Evolutionary conservation across 2,113 vertebrate species (phyloP), one percentile per base, ranked within the genome.

Genomic region (Phalacrocorax brasilianus): DNA sequence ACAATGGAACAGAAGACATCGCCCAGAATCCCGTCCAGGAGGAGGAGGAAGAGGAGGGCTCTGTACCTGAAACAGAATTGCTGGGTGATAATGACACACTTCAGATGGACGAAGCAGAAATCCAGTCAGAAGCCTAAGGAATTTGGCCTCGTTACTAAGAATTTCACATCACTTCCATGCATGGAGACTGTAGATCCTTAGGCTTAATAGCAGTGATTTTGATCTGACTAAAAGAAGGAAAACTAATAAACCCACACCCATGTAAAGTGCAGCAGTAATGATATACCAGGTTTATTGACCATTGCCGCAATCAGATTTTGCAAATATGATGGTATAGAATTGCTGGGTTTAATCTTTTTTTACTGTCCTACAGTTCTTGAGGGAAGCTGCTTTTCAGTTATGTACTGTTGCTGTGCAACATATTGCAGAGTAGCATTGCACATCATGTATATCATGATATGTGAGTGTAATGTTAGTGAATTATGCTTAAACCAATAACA

Each of bases 51-150:
- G 98, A 98, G 58, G 98, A 98, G 9, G 96, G 97, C 63, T 98
- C 98, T 14, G 99, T 99, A 82, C 99, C 99, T 9, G 99, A 99
- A 96, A 99, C 99, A 8, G 99, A 99, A 93, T 98, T 99, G 85
- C 97, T 99, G 44, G 99, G 99, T 8, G 99, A 99, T 96, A 98
- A 88, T 91, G 99, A 99, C 88, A 97, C 96, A 30, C 97, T 98
- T 91, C 99, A 98, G 78, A 97, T 98, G 91, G 98, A 98, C 0
- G 98, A 99, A 88, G 87, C 98, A 83, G 98, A 98, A 63, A 96
- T 98, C 77, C 98, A 98, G 18, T 96, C 98, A 68, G 99, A 99
- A 94, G 98, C 99, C 88, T 99, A 98, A 98, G 52, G 30, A 65
- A 44, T 67, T 67, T 85, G 53, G 12, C 38, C 55, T 86, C 24